Evolutionary conservation across 1,140 invertebrate genomes (phyloP).

Genomic region (Alviniconcha marisindica): DNA sequence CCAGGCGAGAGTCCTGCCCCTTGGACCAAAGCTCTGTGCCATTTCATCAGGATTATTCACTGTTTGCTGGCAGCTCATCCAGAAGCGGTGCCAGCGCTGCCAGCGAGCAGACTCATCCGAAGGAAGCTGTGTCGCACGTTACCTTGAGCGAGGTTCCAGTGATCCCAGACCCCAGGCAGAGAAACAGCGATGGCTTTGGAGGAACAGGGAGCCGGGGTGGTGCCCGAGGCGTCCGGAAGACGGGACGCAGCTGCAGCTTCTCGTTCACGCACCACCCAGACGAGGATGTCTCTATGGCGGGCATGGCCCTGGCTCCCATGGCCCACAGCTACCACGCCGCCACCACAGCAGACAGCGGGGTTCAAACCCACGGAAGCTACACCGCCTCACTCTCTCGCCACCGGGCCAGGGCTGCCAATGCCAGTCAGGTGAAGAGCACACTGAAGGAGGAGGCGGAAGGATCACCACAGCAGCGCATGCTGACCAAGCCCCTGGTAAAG

Average conservation of each 20-base stretch:
- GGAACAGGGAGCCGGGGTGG: neutral
- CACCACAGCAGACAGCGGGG: conserved; percentile 12
- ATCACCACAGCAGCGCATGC: neutral
- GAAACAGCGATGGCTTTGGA: neutral
- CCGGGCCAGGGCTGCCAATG: neutral
- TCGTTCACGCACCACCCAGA: neutral
- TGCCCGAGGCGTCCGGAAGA: neutral
- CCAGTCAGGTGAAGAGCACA: neutral
- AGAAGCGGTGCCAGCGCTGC: neutral
- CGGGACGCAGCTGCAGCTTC: conserved; percentile 36
- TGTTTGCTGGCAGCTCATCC: neutral
- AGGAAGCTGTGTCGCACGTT: neutral
- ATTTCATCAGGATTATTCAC: conserved; percentile 5
- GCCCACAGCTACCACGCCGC: conserved; percentile 28
- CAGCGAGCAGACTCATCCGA: neutral
- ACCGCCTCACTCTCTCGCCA: conserved; percentile 26
- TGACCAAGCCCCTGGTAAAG: conserved; percentile 4
- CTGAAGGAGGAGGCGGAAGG: neutral
- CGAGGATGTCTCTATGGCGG: neutral
- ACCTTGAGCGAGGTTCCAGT: too few species aligned
- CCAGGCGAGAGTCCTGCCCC: neutral
- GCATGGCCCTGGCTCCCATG: conserved; percentile 15
- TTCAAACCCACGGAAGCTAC: conserved; percentile 31
- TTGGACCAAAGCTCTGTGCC: neutral
- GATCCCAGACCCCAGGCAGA: neutral